These are phyloP conservation scores for Glaucidium brasilianum DNA, from an alignment of 2,113 vertebrate species.

Conservation along the genomic window DNA sequence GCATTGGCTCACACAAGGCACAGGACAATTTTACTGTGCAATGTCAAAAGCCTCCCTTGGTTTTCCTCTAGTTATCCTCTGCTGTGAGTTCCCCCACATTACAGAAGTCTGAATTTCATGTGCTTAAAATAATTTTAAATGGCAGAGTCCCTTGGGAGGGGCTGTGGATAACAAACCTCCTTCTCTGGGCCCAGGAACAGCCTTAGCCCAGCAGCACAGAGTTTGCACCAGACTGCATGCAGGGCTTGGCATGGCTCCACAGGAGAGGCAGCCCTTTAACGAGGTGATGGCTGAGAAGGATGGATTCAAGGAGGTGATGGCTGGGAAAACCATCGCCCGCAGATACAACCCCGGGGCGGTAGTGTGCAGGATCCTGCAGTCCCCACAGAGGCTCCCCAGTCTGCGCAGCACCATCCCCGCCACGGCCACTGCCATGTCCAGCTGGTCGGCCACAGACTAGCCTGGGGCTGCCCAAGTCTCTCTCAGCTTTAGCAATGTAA, in stretches of 20 bases:
- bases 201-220: neutral
- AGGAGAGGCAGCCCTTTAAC: neutral
- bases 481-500: neutral
- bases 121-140: neutral
- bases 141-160: neutral
- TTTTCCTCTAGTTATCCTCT: neutral
- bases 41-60: neutral
- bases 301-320: neutral
- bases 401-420: neutral
- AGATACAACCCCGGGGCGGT: neutral
- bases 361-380: neutral
- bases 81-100: neutral
- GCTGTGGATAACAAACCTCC: neutral
- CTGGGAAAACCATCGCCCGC: neutral
- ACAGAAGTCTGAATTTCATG: neutral
- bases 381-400: accelerated
- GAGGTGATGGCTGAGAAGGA: neutral
- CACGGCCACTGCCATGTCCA: neutral
- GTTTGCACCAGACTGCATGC: neutral
- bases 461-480: neutral
- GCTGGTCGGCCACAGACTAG: accelerated
- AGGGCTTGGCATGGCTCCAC: accelerated
- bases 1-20: neutral
- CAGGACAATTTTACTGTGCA: neutral
- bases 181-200: neutral